A percentile compares a stretch with the other conserved stretches of the same genome.
Conservation (phyloP, 64 coral and sea anemone species). For the Actinia equina region DNA sequence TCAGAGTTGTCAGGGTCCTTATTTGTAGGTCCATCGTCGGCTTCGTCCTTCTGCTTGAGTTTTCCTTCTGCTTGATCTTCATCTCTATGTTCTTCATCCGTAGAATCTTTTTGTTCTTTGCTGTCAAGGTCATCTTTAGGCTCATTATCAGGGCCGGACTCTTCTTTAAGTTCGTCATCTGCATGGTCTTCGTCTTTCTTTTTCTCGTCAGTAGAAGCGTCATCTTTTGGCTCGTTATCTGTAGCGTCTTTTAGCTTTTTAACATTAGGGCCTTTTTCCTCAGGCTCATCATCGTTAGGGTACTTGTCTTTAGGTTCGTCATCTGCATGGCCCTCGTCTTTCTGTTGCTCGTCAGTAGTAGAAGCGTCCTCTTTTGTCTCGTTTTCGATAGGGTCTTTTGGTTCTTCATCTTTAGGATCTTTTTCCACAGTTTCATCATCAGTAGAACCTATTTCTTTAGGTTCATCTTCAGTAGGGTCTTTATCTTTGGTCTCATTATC, state of each 20-base stretch:
- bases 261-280: not conserved
- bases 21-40: too few relatives aligned
- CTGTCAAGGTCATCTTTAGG: not conserved
- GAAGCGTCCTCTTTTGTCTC: not conserved
- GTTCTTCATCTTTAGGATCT: not conserved
- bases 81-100: not conserved
- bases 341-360: not conserved
- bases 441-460: not conserved
- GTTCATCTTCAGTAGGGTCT: not conserved
- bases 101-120: not conserved
- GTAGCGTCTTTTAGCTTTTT: not conserved
- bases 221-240: not conserved
- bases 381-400: not conserved
- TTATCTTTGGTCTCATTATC: not conserved
- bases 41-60: too few relatives aligned
- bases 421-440: not conserved
- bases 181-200: not conserved
- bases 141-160: not conserved
- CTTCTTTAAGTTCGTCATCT: not conserved
- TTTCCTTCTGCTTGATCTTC: too few relatives aligned
- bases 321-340: not conserved
- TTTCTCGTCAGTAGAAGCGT: not conserved
- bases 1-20: too few relatives aligned
- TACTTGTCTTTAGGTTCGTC: not conserved
- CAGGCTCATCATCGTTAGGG: not conserved